Percentiles rank a stretch among this genome's conserved stretches.
Conservation (phyloP, 2,888 invertebrate genomes). For the Rhingia campestris region DNA sequence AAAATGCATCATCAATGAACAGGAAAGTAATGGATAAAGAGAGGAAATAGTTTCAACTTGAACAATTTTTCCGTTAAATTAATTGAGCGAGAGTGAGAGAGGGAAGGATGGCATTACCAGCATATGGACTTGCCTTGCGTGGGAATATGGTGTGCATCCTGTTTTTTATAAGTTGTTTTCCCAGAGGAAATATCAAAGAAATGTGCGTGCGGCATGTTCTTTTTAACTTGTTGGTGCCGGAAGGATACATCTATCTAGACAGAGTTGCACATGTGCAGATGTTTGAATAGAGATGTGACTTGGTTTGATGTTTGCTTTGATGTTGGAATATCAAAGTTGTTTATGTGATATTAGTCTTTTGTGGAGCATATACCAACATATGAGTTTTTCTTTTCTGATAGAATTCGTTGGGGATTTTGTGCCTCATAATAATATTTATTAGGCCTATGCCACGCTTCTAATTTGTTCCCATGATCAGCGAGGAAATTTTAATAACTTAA, state of each 20-base stretch:
- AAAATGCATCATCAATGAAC: conserved; percentile 47
- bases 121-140: conserved; percentile 54
- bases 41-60: conserved; percentile 45
- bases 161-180: conserved; percentile 45
- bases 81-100: conserved; percentile 42
- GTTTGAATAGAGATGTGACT: background rate
- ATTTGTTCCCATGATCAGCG: too few relatives aligned
- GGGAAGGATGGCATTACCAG: conserved; percentile 25
- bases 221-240: conserved; percentile 42
- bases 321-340: too few relatives aligned
- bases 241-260: conserved; percentile 41
- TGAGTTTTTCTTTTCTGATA: too few relatives aligned
- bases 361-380: too few relatives aligned
- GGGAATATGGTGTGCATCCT: conserved; percentile 68
- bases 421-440: too few relatives aligned
- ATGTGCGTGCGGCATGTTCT: conserved; percentile 15
- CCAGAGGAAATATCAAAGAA: conserved; percentile 37
- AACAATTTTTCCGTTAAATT: conserved; percentile 41
- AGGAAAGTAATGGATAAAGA: conserved; percentile 1
- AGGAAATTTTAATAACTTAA: too few relatives aligned
- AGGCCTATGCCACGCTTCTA: too few relatives aligned
- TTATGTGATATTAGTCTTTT: too few relatives aligned
- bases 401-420: too few relatives aligned
- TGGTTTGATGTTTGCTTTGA: too few relatives aligned
- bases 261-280: conserved; percentile 21